phyloP scores from a whole-genome alignment of 2,888 invertebrate genomes.

The Sminthurinus aureus region DNA sequence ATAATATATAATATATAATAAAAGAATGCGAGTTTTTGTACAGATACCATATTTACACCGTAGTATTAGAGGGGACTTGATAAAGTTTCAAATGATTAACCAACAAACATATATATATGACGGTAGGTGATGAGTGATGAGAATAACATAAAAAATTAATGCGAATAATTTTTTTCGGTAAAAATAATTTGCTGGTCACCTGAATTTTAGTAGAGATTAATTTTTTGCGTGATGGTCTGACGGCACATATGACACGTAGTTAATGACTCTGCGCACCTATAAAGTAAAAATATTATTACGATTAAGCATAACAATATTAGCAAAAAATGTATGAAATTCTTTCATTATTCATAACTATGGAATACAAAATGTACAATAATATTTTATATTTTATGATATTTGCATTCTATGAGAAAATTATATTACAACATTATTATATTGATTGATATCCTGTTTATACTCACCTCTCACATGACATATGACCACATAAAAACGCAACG shows the following conservation, averaged over 20 bases:
- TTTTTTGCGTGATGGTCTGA: conserved; percentile 77
- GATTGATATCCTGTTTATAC: conserved; percentile 81
- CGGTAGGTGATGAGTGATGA: neutral
- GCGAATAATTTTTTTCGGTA: neutral
- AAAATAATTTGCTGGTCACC: neutral
- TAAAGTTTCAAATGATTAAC: too few species aligned
- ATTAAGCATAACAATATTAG: neutral
- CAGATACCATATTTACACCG: neutral
- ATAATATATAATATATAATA: neutral
- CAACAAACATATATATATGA: neutral
- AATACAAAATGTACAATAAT: conserved; percentile 71
- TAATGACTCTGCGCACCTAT: conserved; percentile 78
- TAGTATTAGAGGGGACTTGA: neutral
- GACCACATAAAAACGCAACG: conserved; percentile 88
- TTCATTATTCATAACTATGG: neutral
- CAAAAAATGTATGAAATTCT: neutral
- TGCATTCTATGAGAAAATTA: too few species aligned
- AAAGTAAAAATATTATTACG: neutral
- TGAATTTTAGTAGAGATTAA: conserved; percentile 67
- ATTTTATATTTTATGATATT: too few species aligned
- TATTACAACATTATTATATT: too few species aligned
- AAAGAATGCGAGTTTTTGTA: neutral
- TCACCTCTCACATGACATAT: conserved; percentile 83
- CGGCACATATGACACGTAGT: conserved; percentile 88
- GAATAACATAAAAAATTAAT: neutral